phyloP scores from a whole-genome alignment of 2,113 vertebrate species.

The Dasyprocta punctata region DNA sequence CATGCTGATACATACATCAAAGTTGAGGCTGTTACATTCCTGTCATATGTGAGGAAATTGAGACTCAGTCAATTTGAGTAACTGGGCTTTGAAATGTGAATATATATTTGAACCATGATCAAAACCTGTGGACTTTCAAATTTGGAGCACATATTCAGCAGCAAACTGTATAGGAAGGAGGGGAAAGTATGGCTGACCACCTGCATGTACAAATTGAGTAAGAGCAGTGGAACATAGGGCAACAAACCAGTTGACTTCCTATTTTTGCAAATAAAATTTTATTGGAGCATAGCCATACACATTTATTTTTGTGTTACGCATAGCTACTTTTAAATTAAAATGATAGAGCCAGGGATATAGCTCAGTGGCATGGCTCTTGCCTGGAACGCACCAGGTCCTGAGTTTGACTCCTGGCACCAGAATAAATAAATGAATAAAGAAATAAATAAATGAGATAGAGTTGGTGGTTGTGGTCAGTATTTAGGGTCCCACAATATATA shows the following conservation, averaged over 20 bases:
- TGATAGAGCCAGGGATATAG: background rate
- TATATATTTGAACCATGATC: background rate
- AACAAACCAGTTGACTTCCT: background rate
- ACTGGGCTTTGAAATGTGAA: background rate
- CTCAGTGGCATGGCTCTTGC: too few species aligned
- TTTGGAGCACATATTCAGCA: background rate
- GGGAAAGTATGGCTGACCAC: background rate
- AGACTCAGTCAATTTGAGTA: background rate
- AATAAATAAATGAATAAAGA: too few species aligned
- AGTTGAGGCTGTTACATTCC: background rate
- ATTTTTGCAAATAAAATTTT: background rate
- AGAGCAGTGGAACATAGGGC: background rate
- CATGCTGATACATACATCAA: background rate
- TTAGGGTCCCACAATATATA: too few species aligned
- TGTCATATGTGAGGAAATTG: background rate
- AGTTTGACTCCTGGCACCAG: too few species aligned
- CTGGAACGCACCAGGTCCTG: too few species aligned
- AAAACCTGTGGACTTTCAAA: background rate
- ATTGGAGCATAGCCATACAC: background rate
- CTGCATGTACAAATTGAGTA: background rate
- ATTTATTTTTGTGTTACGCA: background rate
- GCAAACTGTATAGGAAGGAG: rapidly evolving
- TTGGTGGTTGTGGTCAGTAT: too few species aligned
- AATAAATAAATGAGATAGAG: too few species aligned
- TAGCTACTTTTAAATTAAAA: background rate